Base-by-base conservation (phyloP, 2,797 vertebrate species). In the Allochrocebus solatus region DNA sequence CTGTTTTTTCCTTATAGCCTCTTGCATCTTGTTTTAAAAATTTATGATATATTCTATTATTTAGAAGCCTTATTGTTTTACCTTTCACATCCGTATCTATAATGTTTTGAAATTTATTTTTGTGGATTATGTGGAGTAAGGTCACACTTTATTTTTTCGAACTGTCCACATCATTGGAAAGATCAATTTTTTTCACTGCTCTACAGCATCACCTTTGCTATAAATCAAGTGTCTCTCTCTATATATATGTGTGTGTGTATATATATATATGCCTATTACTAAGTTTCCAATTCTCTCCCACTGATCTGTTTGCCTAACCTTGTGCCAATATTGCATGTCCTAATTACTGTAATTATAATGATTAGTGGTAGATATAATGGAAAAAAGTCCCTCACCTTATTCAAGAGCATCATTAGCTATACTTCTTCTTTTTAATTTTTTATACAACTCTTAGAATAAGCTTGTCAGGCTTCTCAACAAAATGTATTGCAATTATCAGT, bases 201-300 rank as follows among this genome's bases (percentile, higher is more conserved):
- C 22, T 67, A 9, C 3, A 43, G 11, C 10, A 8, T 78, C 5
- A 64, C 7, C 8, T 55, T 36, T 85, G 48, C 33, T 72, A 8
- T 70, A 70, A 80, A 53, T 83, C 70, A 83, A 21, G 12, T 39
- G 1, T 67, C 48, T 50, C 48, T 50, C 48, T 50, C 14, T 16
- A 0, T 57, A 0, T 26, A 2, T 26, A 0, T 59, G 12, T 59
- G 28, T 28, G 9, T 39, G 1, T 64, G 24, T 36, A 2, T 46
- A 3, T 17, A 36, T 33, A 28, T 33, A 7, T 43, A 12, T 8
- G 10, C 64, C 10, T 80, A 43, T 74, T 57, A 83, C 24, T n/a
- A 83, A 21, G 11, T 39, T 78, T 96, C 41, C 16, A 2, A 59
- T 70, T 79, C 30, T 92, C 14, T 57, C 41, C 28, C 10, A 2